These are phyloP conservation scores for Apostichopus californicus DNA, from an alignment of 35 echinoderm and acorn worm genomes.

Conservation along the genomic window DNA sequence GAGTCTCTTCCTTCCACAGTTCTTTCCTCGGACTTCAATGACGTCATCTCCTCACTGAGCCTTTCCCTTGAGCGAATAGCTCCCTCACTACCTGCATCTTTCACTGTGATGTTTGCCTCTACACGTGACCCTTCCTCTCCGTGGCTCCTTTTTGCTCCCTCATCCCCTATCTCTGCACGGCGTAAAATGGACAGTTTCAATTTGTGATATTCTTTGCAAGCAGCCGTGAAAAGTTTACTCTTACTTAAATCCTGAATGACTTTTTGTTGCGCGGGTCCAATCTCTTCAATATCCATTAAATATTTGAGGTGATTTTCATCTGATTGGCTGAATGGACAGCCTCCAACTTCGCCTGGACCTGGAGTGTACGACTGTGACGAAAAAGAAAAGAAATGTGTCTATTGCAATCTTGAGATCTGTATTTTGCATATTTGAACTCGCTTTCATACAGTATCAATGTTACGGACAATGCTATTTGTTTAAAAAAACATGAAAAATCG, in stretches of 20 bases:
- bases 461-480: no score
- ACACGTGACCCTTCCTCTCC: neutral
- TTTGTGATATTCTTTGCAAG: constrained; percentile 2
- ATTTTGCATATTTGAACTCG: neutral
- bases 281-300: constrained; percentile 38
- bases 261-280: neutral
- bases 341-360: constrained; percentile 82
- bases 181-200: neutral
- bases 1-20: neutral
- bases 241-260: neutral
- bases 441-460: no score
- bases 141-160: no score
- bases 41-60: neutral
- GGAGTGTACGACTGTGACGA: constrained; percentile 16
- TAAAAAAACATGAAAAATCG: no score
- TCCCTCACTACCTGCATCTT: no score
- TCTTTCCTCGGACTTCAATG: neutral
- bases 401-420: neutral
- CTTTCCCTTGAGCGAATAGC: neutral
- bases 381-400: neutral
- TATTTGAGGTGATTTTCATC: constrained; percentile 58
- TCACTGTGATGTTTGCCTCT: neutral
- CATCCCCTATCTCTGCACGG: no score
- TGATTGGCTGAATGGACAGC: constrained; percentile 84
- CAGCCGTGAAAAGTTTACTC: neutral